Evolutionary conservation across 1,140 invertebrate species (phyloP).

Genomic region (Xylocopa sonorina): DNA sequence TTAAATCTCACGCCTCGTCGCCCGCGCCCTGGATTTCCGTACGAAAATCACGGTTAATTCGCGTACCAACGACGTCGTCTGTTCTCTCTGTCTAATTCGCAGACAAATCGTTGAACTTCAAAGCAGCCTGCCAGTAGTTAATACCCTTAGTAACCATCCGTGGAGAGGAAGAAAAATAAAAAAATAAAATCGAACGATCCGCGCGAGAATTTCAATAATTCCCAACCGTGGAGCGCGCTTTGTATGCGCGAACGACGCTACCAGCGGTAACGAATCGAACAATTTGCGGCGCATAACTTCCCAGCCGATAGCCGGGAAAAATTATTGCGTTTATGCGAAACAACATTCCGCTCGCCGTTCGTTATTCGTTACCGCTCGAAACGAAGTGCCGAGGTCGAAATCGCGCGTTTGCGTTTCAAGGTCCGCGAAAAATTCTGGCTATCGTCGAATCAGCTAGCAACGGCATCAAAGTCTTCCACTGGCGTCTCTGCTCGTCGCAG

Average conservation of each 20-base stretch:
- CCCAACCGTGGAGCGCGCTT: not conserved
- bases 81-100: not conserved
- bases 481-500: no score
- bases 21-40: not conserved
- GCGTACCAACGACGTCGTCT: not conserved
- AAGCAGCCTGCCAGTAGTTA: not conserved
- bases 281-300: constrained; percentile 7
- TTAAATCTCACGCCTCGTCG: not conserved
- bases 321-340: constrained; percentile 1
- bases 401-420: not conserved
- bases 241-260: not conserved
- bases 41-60: constrained; percentile 11
- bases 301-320: not conserved
- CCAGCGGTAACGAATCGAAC: constrained; percentile 15
- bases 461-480: no score
- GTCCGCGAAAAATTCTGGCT: no score
- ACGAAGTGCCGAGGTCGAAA: not conserved
- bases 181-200: not conserved
- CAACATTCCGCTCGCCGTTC: not conserved
- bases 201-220: constrained; percentile 20
- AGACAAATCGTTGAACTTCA: not conserved
- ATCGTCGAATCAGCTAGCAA: not conserved
- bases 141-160: not conserved
- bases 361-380: not conserved
- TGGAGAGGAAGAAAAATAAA: not conserved